phyloP scores from a whole-genome alignment of 2,888 invertebrate genomes.

The Tupiocoris notatus region DNA sequence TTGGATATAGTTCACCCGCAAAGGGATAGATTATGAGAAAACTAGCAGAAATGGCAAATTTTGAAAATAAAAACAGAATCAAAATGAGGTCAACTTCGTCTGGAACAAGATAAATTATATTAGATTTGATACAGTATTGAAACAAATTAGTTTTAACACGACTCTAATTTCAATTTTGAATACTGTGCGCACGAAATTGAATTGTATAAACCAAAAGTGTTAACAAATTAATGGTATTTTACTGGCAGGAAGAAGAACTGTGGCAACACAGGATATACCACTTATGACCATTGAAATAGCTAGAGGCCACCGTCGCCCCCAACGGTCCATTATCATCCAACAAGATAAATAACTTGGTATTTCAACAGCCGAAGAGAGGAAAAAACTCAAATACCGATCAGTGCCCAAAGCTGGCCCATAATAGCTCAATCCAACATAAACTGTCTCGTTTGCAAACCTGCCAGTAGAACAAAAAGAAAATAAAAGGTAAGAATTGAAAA shows the following conservation, averaged over 20 bases:
- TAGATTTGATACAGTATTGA: too few relatives aligned
- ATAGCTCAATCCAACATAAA: conserved; percentile 87
- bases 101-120: conserved; percentile 56
- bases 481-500: too few relatives aligned
- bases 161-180: too few relatives aligned
- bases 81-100: conserved; percentile 74
- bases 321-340: conserved; percentile 85
- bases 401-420: conserved; percentile 86
- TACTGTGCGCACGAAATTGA: too few relatives aligned
- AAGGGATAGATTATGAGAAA: conserved; percentile 91
- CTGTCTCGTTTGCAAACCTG: conserved; percentile 86
- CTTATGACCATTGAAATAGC: conserved; percentile 81
- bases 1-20: conserved; percentile 88
- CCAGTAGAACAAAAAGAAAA: too few relatives aligned
- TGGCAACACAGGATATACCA: conserved; percentile 80
- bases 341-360: conserved; percentile 84
- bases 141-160: too few relatives aligned
- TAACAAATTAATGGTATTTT: conserved; percentile 51
- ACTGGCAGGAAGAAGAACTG: conserved; percentile 79
- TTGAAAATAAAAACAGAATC: conserved; percentile 74
- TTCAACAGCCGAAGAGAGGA: conserved; percentile 82
- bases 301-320: conserved; percentile 85
- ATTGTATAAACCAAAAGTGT: too few relatives aligned
- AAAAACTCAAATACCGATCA: conserved; percentile 85
- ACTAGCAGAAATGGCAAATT: conserved; percentile 85